Percentiles rank a stretch among this genome's conserved stretches.
phyloP scores from a whole-genome alignment of 2,888 invertebrate species.

The Pachycephus smyrnensis region DNA sequence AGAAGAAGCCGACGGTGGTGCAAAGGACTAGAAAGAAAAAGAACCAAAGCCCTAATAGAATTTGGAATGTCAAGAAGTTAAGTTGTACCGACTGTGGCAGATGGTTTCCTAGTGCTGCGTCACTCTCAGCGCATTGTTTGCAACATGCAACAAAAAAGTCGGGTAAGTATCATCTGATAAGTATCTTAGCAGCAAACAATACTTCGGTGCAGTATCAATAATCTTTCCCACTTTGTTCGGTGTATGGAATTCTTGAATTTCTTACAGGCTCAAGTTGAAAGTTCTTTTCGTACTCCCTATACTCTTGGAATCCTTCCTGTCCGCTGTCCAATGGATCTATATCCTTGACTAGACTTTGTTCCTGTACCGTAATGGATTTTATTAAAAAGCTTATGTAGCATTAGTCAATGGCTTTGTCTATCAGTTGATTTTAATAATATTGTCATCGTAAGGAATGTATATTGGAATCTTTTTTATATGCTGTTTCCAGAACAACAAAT shows the following conservation, averaged over 20 bases:
- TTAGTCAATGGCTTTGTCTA: neutral
- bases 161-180: constrained; percentile 40
- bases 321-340: neutral
- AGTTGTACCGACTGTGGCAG: constrained; percentile 54
- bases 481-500: constrained; percentile 46
- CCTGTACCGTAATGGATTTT: neutral
- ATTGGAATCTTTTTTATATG: neutral
- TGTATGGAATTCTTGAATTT: neutral
- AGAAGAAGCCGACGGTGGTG: neutral
- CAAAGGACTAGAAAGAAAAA: constrained; percentile 26
- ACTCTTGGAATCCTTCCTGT: neutral
- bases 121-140: constrained; percentile 51
- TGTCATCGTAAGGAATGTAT: neutral
- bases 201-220: neutral
- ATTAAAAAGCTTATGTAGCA: neutral
- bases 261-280: neutral
- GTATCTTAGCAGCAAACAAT: neutral
- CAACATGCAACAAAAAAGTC: constrained; percentile 59
- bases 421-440: neutral
- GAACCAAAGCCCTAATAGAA: constrained; percentile 26
- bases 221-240: neutral
- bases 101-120: constrained; percentile 56
- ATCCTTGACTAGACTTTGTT: neutral
- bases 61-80: constrained; percentile 51
- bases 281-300: neutral